Evolutionary conservation across 2,888 invertebrate genomes (phyloP).

Genomic region (Microctonus aethiopoides): DNA sequence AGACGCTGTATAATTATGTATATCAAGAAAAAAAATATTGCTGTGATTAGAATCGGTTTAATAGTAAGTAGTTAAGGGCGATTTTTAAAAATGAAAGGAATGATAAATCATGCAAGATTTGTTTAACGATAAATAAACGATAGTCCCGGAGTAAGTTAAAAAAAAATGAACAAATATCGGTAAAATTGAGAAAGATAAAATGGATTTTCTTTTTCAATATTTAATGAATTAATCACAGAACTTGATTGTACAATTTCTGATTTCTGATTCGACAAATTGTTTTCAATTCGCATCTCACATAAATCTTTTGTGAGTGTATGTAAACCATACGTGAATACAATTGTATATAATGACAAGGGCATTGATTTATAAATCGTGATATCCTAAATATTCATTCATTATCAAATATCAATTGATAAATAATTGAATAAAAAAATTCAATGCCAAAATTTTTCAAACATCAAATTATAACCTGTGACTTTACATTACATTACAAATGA

Average conservation of each 20-base stretch:
- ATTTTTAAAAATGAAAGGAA: constrained; percentile 16
- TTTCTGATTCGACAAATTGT: neutral
- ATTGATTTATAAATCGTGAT: neutral
- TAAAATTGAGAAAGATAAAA: neutral
- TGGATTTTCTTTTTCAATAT: neutral
- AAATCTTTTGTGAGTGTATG: neutral
- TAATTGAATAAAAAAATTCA: neutral
- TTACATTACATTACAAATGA: too few relatives aligned
- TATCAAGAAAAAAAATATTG: constrained; percentile 68
- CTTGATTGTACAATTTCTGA: neutral
- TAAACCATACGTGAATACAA: neutral
- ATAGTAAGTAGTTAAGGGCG: constrained; percentile 64
- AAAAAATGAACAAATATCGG: neutral
- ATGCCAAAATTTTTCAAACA: neutral
- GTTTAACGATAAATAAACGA: constrained; percentile 15
- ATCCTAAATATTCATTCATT: neutral
- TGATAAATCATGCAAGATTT: constrained; percentile 23
- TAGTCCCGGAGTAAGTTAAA: neutral
- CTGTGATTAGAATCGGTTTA: constrained; percentile 67
- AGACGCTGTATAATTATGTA: constrained; percentile 66
- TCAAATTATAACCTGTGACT: neutral
- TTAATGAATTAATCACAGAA: neutral
- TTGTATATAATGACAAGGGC: too few relatives aligned
- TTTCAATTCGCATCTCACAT: neutral
- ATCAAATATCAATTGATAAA: neutral